Percentiles rank a stretch among this genome's conserved stretches.
These are phyloP conservation scores for Callithrix jacchus DNA, from an alignment of 2,113 vertebrate species.

Conservation along the genomic window DNA sequence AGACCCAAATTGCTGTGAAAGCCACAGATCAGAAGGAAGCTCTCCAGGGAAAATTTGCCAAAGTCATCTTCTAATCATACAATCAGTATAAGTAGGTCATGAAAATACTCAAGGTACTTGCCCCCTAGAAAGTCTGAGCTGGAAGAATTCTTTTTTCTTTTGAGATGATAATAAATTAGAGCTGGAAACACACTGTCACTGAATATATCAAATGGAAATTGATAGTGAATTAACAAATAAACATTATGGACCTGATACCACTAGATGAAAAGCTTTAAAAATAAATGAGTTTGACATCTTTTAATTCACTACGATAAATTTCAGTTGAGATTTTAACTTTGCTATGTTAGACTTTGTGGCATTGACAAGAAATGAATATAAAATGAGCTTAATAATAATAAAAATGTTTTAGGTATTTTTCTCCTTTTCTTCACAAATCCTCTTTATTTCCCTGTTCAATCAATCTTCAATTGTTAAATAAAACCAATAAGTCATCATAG, in stretches of 20 bases:
- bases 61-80: constrained; percentile 46
- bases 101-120: constrained; percentile 34
- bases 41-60: constrained; percentile 1
- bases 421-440: background rate
- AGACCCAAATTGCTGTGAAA: background rate
- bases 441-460: background rate
- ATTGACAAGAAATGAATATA: constrained; percentile 15
- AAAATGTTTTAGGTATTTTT: background rate
- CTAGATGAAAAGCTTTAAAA: background rate
- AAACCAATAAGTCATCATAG: constrained; percentile 29
- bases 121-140: constrained; percentile 40
- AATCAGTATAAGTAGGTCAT: constrained; percentile 51
- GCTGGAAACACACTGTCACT: background rate
- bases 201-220: constrained; percentile 1
- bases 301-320: constrained; percentile 4
- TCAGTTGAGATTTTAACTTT: background rate
- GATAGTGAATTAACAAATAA: background rate
- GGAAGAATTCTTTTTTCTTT: background rate
- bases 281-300: constrained; percentile 15
- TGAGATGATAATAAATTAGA: background rate
- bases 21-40: background rate
- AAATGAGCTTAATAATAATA: background rate
- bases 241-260: background rate
- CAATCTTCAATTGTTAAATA: background rate
- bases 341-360: background rate